phyloP scores from a whole-genome alignment of 1,140 invertebrate species.

The Pygmarrhopalites habei region DNA sequence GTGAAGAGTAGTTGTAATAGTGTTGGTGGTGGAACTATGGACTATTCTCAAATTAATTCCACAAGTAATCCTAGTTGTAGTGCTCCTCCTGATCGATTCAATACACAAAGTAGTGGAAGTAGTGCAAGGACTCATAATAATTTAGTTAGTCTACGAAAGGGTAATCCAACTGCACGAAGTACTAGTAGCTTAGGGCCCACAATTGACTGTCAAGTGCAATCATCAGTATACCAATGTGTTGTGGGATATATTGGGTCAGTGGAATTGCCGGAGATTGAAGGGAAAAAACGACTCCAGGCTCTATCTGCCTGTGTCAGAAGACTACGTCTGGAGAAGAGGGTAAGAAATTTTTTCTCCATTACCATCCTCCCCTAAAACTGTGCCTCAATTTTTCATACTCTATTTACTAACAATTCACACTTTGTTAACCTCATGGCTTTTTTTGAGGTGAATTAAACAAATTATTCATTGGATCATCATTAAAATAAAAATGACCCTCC shows the following conservation, averaged over 20 bases:
- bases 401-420: no score
- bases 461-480: no score
- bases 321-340: conserved; percentile 78
- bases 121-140: conserved; percentile 21
- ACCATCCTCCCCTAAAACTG: no score
- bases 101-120: conserved; percentile 34
- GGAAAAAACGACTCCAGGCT: conserved; percentile 48
- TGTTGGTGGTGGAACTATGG: not conserved
- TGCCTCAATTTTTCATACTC: no score
- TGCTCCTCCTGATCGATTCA: conserved; percentile 22
- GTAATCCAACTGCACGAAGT: conserved; percentile 24
- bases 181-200: conserved; percentile 15
- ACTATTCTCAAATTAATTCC: not conserved
- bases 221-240: conserved; percentile 51
- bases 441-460: no score
- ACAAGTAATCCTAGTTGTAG: conserved; percentile 1
- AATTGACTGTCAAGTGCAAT: conserved; percentile 8
- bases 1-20: not conserved
- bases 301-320: conserved; percentile 76
- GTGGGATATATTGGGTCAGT: conserved; percentile 92
- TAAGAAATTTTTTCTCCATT: no score
- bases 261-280: conserved; percentile 78
- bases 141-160: conserved; percentile 11
- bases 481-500: no score
- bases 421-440: no score